Evolutionary conservation across 2,113 vertebrate species (phyloP).

Genomic region (Siniperca chuatsi): DNA sequence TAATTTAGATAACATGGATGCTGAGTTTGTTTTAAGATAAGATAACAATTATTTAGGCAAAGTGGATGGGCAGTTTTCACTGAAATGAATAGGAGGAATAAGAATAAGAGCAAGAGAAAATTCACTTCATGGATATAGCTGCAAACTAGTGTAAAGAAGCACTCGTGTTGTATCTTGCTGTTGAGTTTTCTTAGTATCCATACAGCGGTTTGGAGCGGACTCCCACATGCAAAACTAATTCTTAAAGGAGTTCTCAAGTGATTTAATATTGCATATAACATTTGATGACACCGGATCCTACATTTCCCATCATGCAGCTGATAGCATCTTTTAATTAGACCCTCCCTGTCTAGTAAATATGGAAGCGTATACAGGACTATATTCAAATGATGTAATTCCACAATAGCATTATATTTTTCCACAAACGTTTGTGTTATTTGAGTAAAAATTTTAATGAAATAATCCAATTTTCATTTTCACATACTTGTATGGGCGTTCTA

Average conservation of each 20-base stretch:
- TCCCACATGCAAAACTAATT: background rate
- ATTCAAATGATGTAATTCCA: too few species aligned
- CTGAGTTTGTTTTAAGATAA: background rate
- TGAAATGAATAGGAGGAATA: background rate
- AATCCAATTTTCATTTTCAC: too few species aligned
- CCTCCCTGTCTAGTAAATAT: background rate
- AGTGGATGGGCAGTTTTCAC: background rate
- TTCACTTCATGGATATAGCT: background rate
- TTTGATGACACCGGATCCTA: background rate
- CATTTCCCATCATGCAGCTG: background rate
- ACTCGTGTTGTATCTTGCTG: background rate
- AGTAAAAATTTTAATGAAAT: too few species aligned
- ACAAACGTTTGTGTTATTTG: too few species aligned
- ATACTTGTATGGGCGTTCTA: too few species aligned
- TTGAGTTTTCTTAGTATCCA: background rate
- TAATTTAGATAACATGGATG: background rate
- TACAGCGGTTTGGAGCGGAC: background rate
- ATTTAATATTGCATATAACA: background rate
- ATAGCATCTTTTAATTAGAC: background rate
- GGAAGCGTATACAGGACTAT: too few species aligned
- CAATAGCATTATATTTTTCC: too few species aligned
- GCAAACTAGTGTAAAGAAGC: background rate
- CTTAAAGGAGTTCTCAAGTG: background rate
- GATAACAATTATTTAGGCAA: background rate
- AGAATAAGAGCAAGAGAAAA: background rate